Base-by-base conservation (phyloP, 1,140 invertebrate species). In the Uloborus diversus region DNA sequence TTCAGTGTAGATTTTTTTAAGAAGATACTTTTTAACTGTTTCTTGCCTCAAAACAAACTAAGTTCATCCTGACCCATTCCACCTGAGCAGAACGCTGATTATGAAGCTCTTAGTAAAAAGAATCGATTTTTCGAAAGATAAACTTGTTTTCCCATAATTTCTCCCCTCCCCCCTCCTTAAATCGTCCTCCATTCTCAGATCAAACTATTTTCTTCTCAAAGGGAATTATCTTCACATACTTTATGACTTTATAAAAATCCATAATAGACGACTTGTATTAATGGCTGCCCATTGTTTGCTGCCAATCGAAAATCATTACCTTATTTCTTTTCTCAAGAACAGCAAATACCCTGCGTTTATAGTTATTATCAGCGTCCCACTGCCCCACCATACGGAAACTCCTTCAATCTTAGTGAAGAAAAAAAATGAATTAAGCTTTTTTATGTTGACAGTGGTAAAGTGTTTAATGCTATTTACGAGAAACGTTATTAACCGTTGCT, bases 381-480 rank as follows among this genome's bases (percentile, higher is more conserved):
- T 42, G 17, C 37, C 37, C 9, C 37, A 9, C 17, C 37, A 56
- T 56, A 56, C 14, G 17, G 7, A 20, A 56, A 20, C 61, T 64
- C 27, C 61, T 35, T 25, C 23, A 4, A 23, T 64, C 25, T 20
- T 14, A 32, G 57, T 20, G 61, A 37, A 33, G 14, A 37, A 37
- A 42, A 62, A 28, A 37, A 64, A 32, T 53, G 49, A 51, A 68
- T 51, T 33, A 68, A 68, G 28, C 14, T 33, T 53, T 68, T 68
- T 68, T 68, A 68, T 68, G 30, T 25, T 53, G 65, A 68, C 65
- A 53, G 27, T 11, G 49, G 30, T 14, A 25, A 70, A 56, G 68
- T 70, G 68, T 70, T 70, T 70, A 70, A 70, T 70, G 51, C 28
- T 70, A 70, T 70, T 70, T 70, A 70, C 57, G 32, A 28, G 68